Conservation (phyloP, 2,888 invertebrate genomes). For the Xanthia togata region DNA sequence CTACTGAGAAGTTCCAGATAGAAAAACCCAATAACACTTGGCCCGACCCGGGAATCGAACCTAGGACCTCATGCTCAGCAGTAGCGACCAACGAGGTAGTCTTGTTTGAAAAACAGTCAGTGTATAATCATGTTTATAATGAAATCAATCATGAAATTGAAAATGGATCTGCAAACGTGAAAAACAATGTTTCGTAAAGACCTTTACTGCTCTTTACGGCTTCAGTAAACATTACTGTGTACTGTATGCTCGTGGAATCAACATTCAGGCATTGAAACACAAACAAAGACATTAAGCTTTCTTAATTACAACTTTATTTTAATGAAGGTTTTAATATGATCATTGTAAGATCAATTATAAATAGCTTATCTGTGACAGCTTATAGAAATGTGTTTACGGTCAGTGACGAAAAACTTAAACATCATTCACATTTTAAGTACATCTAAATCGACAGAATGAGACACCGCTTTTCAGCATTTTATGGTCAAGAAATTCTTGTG, state of each 20-base stretch:
- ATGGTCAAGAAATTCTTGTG: no score
- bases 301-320: slow-evolving; percentile 22
- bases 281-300: slow-evolving; percentile 7
- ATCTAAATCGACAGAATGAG: background rate
- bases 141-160: slow-evolving; percentile 24
- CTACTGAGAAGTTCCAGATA: no score
- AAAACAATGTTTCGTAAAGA: slow-evolving; percentile 31
- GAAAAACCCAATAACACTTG: no score
- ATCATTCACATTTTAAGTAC: background rate
- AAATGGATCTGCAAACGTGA: slow-evolving; percentile 13
- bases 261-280: slow-evolving; percentile 19
- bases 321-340: slow-evolving; percentile 10
- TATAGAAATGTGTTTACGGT: background rate
- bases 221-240: slow-evolving; percentile 31
- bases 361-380: background rate
- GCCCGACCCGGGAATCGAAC: no score
- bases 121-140: slow-evolving; percentile 26
- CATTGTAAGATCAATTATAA: background rate
- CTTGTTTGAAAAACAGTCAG: slow-evolving; percentile 12
- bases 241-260: slow-evolving; percentile 11
- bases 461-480: background rate
- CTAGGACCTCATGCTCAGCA: no score
- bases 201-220: slow-evolving; percentile 24
- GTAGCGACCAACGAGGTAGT: no score
- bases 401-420: background rate